Evolutionary conservation across 2,113 vertebrate species (phyloP).

Genomic region (Asarcornis scutulata): DNA sequence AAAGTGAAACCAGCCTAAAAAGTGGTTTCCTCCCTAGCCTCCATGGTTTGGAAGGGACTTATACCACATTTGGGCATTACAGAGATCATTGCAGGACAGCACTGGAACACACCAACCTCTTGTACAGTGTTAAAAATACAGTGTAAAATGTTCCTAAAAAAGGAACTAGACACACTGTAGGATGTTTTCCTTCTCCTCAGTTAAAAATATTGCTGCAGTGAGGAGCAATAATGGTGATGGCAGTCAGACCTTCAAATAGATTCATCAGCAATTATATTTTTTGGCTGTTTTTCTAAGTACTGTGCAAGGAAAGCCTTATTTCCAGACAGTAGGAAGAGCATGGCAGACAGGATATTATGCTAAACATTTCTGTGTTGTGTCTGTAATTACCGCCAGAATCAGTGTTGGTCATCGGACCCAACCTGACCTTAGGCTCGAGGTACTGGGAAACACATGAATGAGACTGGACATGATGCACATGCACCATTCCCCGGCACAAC

Average conservation of each 20-base stretch:
- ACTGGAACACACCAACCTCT: neutral
- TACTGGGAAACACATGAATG: neutral
- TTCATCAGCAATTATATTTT: neutral
- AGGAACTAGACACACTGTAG: neutral
- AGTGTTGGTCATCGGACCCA: neutral
- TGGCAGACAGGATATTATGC: neutral
- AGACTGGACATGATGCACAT: neutral
- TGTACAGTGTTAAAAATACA: neutral
- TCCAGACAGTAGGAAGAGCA: neutral
- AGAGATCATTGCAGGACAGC: neutral
- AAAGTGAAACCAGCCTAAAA: neutral
- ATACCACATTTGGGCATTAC: neutral
- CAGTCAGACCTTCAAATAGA: neutral
- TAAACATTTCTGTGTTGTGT: neutral
- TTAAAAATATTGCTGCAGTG: neutral
- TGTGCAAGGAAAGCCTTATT: neutral
- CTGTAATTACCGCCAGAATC: conserved; percentile 13
- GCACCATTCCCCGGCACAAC: neutral
- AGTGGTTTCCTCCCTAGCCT: neutral
- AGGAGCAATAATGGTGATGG: neutral
- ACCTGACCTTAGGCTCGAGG: neutral
- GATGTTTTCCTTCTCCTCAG: neutral
- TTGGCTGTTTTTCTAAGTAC: neutral
- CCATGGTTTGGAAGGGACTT: neutral
- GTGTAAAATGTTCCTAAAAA: neutral